phyloP scores from a whole-genome alignment of 2,888 invertebrate genomes.

The Eupeodes latifasciatus region DNA sequence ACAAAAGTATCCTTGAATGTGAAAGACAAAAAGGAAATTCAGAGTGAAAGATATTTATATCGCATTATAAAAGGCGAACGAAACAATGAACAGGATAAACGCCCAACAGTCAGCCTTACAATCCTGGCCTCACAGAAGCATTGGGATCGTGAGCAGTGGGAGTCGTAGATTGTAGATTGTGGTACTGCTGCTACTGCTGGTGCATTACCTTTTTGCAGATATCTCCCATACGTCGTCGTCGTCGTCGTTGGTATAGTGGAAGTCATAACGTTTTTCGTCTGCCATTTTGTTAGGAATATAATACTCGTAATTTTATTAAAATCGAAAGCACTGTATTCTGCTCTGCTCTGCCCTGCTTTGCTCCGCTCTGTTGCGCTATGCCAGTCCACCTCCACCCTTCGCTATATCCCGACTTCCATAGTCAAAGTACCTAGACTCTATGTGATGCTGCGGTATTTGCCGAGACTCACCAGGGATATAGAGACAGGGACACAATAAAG shows the following conservation, averaged over 20 bases:
- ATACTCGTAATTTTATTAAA: constrained; percentile 69
- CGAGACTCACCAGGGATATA: constrained; percentile 66
- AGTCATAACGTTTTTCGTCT: constrained; percentile 54
- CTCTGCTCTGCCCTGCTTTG: neutral
- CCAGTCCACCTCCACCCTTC: no score
- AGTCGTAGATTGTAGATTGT: neutral
- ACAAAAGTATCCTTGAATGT: constrained; percentile 65
- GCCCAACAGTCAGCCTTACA: neutral
- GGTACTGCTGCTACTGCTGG: neutral
- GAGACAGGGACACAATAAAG: constrained; percentile 20
- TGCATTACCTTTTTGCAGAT: constrained; percentile 67
- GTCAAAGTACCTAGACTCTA: constrained; percentile 15
- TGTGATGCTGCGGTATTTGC: constrained; percentile 56
- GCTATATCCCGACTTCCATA: neutral
- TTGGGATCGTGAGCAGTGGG: neutral
- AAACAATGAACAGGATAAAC: constrained; percentile 72
- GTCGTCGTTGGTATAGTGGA: no score
- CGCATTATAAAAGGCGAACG: constrained; percentile 66
- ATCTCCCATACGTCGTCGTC: constrained; percentile 34
- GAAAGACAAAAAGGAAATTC: constrained; percentile 36
- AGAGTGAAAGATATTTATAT: constrained; percentile 63
- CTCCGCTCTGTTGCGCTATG: no score
- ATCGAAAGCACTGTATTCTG: constrained; percentile 57
- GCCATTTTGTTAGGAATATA: constrained; percentile 71
- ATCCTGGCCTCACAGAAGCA: no score